Conservation (phyloP, 1,140 invertebrate species). For the Drosophila paulistorum region DNA sequence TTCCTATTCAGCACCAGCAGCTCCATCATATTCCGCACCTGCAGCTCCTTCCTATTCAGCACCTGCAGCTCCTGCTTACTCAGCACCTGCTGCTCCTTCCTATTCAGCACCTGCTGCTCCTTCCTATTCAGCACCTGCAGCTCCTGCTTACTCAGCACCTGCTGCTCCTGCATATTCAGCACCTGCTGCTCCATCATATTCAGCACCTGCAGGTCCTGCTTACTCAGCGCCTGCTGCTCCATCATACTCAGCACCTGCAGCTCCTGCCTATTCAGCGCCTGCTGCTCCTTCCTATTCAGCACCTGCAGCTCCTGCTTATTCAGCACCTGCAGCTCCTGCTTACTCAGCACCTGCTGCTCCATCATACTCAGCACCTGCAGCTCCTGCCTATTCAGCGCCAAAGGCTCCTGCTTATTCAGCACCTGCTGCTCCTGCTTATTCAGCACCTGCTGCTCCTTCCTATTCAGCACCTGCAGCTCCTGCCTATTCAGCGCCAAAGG, state of each 20-base stretch:
- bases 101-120: conserved; percentile 35
- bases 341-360: conserved; percentile 35
- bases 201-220: conserved; percentile 11
- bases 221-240: conserved; percentile 26
- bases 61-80: not conserved
- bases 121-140: conserved; percentile 25
- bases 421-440: conserved; percentile 5
- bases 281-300: not conserved
- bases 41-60: not conserved
- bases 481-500: conserved; percentile 8
- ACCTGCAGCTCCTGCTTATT: not conserved
- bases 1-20: not conserved
- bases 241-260: conserved; percentile 28
- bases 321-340: not conserved
- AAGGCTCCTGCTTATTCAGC: conserved; percentile 17
- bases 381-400: conserved; percentile 31
- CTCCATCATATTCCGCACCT: conserved; percentile 6
- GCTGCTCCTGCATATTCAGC: conserved; percentile 27
- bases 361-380: conserved; percentile 24
- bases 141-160: conserved; percentile 27
- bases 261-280: conserved; percentile 15
- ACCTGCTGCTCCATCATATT: conserved; percentile 23
- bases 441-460: conserved; percentile 22
- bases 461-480: conserved; percentile 32
- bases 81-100: not conserved